A percentile compares a stretch with the other conserved stretches of the same genome.
phyloP scores from a whole-genome alignment of 1,140 invertebrate genomes.

The Magallana ariakensis region DNA sequence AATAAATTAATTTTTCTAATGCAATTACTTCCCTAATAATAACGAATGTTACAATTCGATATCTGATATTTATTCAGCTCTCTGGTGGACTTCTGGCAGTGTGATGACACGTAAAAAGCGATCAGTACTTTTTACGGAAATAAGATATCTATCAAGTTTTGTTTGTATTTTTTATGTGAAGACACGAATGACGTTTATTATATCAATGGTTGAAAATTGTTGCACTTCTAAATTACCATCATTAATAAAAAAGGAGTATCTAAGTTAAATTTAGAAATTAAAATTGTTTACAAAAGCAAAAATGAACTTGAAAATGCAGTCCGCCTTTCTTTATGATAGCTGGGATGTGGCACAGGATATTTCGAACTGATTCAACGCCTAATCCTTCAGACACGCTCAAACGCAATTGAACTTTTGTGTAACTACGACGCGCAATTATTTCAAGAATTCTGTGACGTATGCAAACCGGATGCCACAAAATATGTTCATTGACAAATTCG shows the following conservation, averaged over 20 bases:
- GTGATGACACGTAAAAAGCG: not conserved
- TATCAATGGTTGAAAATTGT: too few species aligned
- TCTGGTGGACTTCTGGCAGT: not conserved
- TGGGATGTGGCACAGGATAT: not conserved
- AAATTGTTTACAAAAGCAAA: not conserved
- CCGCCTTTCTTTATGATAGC: not conserved
- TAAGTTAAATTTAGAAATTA: not conserved
- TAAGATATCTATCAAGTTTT: too few species aligned
- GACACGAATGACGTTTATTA: too few species aligned
- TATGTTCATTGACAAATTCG: not conserved
- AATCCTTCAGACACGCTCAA: not conserved
- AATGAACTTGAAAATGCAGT: not conserved
- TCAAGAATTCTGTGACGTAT: conserved; percentile 16
- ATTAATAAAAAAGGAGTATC: not conserved
- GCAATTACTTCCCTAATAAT: not conserved
- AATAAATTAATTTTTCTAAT: conserved; percentile 3
- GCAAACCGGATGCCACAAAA: not conserved
- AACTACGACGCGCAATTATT: not conserved
- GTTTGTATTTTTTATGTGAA: too few species aligned
- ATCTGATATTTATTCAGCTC: not conserved
- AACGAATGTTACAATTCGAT: not conserved
- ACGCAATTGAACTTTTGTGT: not conserved
- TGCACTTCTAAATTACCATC: not conserved
- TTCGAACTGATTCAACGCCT: not conserved
- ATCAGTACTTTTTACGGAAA: not conserved